Conservation (phyloP, 2,888 invertebrate genomes). For the Deilephila elpenor region DNA sequence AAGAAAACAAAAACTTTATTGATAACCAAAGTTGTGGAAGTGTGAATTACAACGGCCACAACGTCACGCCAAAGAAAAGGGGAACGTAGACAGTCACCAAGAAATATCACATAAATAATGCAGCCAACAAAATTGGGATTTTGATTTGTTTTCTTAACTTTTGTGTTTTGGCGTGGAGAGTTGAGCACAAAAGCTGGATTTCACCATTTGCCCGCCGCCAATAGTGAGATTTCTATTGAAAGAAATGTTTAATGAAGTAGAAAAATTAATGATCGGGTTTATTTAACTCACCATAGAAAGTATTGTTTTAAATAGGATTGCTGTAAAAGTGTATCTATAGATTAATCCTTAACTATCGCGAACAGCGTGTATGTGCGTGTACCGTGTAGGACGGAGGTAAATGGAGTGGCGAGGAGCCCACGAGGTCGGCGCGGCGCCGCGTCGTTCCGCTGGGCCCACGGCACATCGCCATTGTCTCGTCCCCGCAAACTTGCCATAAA, state of each 20-base stretch:
- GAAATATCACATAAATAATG: conserved; percentile 84
- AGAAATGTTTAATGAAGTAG: conserved; percentile 56
- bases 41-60: conserved; percentile 69
- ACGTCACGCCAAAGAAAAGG: conserved; percentile 76
- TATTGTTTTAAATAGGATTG: neutral
- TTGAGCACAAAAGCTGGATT: conserved; percentile 61
- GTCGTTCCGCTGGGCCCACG: conserved; percentile 58
- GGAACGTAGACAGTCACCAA: conserved; percentile 73
- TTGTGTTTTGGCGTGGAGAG: conserved; percentile 63
- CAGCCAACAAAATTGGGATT: conserved; percentile 80
- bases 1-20: conserved; percentile 45
- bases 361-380: neutral
- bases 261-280: conserved; percentile 51
- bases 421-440: conserved; percentile 32
- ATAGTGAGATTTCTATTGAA: conserved; percentile 47
- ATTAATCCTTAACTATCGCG: neutral
- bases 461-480: conserved; percentile 76
- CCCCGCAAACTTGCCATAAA: conserved; percentile 84
- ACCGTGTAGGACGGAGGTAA: neutral
- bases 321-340: neutral
- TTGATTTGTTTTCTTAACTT: conserved; percentile 84
- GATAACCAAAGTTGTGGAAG: conserved; percentile 70
- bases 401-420: neutral
- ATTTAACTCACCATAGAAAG: neutral
- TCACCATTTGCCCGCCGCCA: conserved; percentile 40